Conservation (phyloP, 2,113 vertebrate genomes). For the Cygnus buccinator region DNA sequence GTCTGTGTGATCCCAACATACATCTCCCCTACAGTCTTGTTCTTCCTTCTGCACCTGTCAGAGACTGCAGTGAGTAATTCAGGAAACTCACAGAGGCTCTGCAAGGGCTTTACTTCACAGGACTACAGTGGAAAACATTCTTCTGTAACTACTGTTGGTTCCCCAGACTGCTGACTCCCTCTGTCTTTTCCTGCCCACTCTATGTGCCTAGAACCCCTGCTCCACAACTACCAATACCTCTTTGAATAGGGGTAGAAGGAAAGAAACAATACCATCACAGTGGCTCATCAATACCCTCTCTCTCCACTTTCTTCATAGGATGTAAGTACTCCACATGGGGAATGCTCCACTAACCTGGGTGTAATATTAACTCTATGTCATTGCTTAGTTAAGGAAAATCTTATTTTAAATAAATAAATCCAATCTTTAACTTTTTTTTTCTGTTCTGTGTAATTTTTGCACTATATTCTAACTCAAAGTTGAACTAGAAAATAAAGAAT, state of each 20-base stretch:
- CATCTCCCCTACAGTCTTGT: neutral
- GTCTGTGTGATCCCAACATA: neutral
- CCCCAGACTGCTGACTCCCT: neutral
- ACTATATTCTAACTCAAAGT: neutral
- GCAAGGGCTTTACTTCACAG: fast-evolving
- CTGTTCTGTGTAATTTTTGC: neutral
- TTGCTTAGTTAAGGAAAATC: neutral
- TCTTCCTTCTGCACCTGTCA: neutral
- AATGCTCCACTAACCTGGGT: fast-evolving
- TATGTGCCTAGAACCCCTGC: fast-evolving
- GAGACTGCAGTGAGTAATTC: neutral
- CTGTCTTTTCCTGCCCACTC: neutral
- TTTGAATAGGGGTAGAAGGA: neutral
- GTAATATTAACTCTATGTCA: neutral
- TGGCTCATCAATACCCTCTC: too few relatives aligned
- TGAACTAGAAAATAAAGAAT: neutral
- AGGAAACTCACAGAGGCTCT: neutral
- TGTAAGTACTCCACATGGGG: neutral
- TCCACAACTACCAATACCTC: neutral
- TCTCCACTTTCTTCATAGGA: neutral
- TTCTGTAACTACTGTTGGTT: neutral
- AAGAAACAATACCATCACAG: neutral
- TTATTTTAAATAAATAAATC: neutral
- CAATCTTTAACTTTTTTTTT: neutral
- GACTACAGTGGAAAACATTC: fast-evolving